Evolutionary conservation across 2,797 vertebrate species (phyloP), one percentile per base, ranked within the genome.

Genomic region (Pangasius djambal): DNA sequence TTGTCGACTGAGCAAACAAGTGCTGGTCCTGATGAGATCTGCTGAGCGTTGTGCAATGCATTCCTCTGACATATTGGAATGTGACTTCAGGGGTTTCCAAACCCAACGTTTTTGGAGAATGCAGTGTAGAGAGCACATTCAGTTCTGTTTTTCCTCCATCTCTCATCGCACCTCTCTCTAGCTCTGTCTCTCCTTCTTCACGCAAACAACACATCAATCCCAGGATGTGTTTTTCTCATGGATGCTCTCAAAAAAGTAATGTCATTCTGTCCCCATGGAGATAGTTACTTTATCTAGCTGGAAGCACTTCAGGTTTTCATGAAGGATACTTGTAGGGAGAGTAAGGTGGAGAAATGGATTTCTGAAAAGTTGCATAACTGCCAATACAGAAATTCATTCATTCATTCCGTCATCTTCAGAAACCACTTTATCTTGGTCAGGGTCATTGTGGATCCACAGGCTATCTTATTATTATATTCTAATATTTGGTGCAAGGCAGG

Each of bases 251-350:
- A 72, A 7, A 7, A 9, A 22, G 69, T 50, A 20, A 84, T 57
- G 31, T 15, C 70, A 34, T 10, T 37, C 22, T 34, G 52, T 88
- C 87, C 77, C 87, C 81, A 84, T 77, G 81, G 81, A 77, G 87
- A 88, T 84, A n/a, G 57, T 52, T 20, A 74, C 72, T 52, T 13
- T 40, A 85, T 44, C 31, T 16, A 55, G 22, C 6, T 57, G 22
- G 28, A 57, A 50, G n/a, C 31, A 40, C 28, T 61, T 31, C 50
- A 55, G 7, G 50, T 40, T 40, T 79, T 31, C 15, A 16, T 8
- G 28, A 52, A 18, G 48, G 44, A 74, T 22, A 44, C 20, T 18
- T 18, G 28, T 78, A 78, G 15, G 40, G 22, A 75, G 6, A n/a
- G 28, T n/a, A 50, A 77, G 25, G 12, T 13, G 50, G 28, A 31